A percentile compares a stretch with the other conserved stretches of the same genome.
Evolutionary conservation across 2,888 invertebrate species (phyloP).

Genomic region (Dolichopus griseipennis): DNA sequence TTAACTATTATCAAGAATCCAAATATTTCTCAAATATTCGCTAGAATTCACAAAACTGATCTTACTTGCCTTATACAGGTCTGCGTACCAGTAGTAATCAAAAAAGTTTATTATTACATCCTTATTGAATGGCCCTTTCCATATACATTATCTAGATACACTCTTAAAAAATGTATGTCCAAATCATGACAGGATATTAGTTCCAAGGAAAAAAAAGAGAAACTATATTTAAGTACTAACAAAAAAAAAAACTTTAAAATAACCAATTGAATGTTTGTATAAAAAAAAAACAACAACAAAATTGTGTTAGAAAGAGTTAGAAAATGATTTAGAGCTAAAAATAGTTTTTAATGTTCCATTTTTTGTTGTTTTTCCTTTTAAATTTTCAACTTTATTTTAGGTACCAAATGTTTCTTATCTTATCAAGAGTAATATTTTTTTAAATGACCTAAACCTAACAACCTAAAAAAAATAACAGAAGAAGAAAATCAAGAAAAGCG

Average conservation of each 20-base stretch:
- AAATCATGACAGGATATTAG: slow-evolving; percentile 2
- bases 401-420: neutral
- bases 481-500: neutral
- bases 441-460: neutral
- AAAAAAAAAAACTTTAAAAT: neutral
- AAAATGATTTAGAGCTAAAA: neutral
- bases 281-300: neutral
- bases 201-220: neutral
- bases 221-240: neutral
- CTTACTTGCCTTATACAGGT: no score
- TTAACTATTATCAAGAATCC: no score
- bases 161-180: neutral
- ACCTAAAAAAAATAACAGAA: neutral
- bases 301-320: neutral
- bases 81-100: no score
- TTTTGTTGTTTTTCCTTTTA: neutral
- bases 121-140: no score
- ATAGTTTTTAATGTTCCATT: neutral
- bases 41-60: no score
- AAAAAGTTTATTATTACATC: no score
- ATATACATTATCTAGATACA: neutral
- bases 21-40: no score
- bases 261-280: neutral
- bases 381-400: neutral
- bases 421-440: neutral